Percentiles rank a stretch among this genome's conserved stretches.
Conservation (phyloP, 92 coral and sea anemone genomes). For the Phenganax marumi region DNA sequence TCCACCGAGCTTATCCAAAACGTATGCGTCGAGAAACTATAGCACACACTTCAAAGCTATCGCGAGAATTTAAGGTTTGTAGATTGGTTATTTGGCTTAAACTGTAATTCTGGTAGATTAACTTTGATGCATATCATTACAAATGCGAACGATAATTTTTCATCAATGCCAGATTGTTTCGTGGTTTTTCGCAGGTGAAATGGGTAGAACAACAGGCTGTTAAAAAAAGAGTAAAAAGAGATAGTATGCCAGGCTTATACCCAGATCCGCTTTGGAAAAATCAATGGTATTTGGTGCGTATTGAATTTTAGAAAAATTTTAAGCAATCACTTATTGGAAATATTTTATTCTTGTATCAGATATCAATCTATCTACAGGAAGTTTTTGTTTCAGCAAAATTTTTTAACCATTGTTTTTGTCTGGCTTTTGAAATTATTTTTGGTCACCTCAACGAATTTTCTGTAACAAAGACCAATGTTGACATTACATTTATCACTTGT, state of each 20-base stretch:
- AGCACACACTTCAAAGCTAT: constrained; percentile 57
- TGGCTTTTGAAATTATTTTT: too few species aligned
- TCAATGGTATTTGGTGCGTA: constrained; percentile 93
- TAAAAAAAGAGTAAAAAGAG: constrained; percentile 80
- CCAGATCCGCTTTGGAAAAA: constrained; percentile 67
- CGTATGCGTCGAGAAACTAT: constrained; percentile 73
- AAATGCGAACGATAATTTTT: neutral
- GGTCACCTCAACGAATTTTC: too few species aligned
- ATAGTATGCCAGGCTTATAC: constrained; percentile 26
- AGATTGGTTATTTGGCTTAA: too few species aligned
- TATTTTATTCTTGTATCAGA: too few species aligned
- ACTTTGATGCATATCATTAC: neutral
- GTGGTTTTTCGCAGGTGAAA: constrained; percentile 59
- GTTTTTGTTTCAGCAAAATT: too few species aligned
- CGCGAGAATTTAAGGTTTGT: constrained; percentile 31
- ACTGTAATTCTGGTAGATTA: neutral
- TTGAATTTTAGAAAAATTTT: too few species aligned
- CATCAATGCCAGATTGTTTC: neutral
- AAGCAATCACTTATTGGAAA: neutral
- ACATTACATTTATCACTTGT: too few species aligned
- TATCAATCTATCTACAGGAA: too few species aligned
- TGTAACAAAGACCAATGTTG: too few species aligned
- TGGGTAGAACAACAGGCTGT: constrained; percentile 92
- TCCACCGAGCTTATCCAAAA: constrained; percentile 75
- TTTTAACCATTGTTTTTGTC: too few species aligned